Evolutionary conservation across 2,113 vertebrate species (phyloP).

Genomic region (Coryphaenoides rupestris): DNA sequence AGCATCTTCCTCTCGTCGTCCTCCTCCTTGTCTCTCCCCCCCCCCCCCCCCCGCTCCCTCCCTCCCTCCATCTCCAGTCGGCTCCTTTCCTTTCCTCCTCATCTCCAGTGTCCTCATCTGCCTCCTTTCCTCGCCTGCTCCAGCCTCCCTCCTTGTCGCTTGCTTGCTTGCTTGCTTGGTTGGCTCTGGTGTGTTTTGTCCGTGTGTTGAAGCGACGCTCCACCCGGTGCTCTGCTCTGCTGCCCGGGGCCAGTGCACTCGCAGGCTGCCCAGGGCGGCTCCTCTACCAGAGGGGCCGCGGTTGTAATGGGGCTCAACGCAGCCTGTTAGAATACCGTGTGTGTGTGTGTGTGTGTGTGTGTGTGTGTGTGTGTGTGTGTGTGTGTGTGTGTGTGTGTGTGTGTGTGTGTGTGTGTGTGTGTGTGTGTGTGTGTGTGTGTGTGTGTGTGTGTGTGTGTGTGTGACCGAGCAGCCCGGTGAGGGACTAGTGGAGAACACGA

Average conservation of each 20-base stretch:
- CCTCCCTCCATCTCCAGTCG: not conserved
- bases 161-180: not conserved
- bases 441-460: no score
- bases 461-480: slow-evolving; percentile 63
- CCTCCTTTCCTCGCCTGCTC: not conserved
- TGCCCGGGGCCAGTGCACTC: no score
- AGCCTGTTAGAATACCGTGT: no score
- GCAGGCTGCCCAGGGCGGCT: slow-evolving; percentile 35
- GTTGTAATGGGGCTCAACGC: slow-evolving; percentile 61
- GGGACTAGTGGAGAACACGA: slow-evolving; percentile 20
- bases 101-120: not conserved
- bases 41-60: not conserved
- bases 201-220: no score
- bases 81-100: not conserved
- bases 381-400: no score
- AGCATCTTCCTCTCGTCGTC: slow-evolving; percentile 3
- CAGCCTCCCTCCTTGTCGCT: not conserved
- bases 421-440: no score
- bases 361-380: no score
- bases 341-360: no score
- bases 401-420: no score
- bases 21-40: not conserved
- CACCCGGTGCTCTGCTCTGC: no score
- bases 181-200: not conserved
- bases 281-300: slow-evolving; percentile 34